A percentile compares a stretch with the other conserved stretches of the same genome.
Evolutionary conservation across 92 coral and sea anemone species (phyloP).

Genomic region (Plumapathes pennacea): DNA sequence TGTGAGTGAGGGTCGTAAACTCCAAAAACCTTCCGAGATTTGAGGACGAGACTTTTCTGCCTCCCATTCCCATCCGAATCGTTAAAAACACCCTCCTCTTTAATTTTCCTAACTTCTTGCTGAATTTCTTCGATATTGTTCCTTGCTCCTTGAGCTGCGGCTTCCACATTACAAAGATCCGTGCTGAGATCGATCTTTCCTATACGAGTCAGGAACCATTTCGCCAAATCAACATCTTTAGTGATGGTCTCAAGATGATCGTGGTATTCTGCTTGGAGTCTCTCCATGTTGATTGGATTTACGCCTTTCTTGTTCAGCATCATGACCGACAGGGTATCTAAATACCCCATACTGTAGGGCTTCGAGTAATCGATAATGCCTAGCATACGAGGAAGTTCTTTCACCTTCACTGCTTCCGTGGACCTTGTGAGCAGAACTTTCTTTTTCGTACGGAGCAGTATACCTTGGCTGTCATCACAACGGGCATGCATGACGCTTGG

Average conservation of each 20-base stretch:
- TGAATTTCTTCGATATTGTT: slow-evolving; percentile 2
- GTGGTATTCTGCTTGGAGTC: slow-evolving; percentile 10
- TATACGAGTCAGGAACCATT: slow-evolving; percentile 7
- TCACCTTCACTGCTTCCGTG: slow-evolving; percentile 6
- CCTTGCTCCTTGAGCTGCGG: neutral
- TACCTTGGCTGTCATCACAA: slow-evolving; percentile 59
- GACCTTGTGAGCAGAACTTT: slow-evolving; percentile 28
- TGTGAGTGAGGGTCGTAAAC: slow-evolving; percentile 54
- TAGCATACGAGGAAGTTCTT: slow-evolving; percentile 2
- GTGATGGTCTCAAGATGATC: slow-evolving; percentile 6
- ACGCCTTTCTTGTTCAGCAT: slow-evolving; percentile 32
- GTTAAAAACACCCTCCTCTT: neutral
- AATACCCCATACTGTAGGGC: slow-evolving; percentile 48
- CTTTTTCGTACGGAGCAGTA: slow-evolving; percentile 12
- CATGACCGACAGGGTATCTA: slow-evolving; percentile 43
- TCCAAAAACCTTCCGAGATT: slow-evolving; percentile 64
- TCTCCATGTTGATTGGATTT: slow-evolving; percentile 9
- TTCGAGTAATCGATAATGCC: slow-evolving; percentile 30
- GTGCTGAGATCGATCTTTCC: slow-evolving; percentile 6
- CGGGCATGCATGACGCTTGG: slow-evolving; percentile 63
- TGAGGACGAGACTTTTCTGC: slow-evolving; percentile 26
- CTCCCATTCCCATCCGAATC: neutral
- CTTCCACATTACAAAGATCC: neutral
- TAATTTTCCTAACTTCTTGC: slow-evolving; percentile 1
- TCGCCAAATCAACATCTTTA: neutral